phyloP scores from a whole-genome alignment of 2,888 invertebrate species.

The Dermolepida albohirtum region DNA sequence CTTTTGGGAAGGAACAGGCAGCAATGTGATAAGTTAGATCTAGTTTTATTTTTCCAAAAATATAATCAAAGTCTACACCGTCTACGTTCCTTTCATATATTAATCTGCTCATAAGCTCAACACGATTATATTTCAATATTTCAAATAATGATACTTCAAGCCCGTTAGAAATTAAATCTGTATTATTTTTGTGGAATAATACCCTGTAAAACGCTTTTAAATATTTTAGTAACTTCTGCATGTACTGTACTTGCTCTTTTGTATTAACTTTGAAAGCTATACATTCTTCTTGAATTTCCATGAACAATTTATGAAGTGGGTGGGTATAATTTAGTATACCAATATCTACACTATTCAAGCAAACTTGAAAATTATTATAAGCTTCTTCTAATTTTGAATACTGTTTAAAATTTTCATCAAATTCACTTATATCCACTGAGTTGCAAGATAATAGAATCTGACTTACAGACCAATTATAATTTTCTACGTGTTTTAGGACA shows the following conservation, averaged over 20 bases:
- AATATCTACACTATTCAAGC: conserved; percentile 50
- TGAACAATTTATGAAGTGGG: conserved; percentile 66
- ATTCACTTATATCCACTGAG: conserved; percentile 10
- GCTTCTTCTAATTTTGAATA: conserved; percentile 64
- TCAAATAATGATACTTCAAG: conserved; percentile 66
- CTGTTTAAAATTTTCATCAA: conserved; percentile 40
- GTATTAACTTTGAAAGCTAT: conserved; percentile 40
- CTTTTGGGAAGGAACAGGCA: conserved; percentile 77
- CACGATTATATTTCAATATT: conserved; percentile 68
- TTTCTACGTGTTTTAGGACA: background rate
- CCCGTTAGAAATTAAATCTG: conserved; percentile 58
- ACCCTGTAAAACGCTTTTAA: conserved; percentile 70
- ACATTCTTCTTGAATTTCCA: conserved; percentile 68
- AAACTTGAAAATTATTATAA: conserved; percentile 65
- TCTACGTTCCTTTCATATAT: conserved; percentile 76
- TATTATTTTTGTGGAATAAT: conserved; percentile 59
- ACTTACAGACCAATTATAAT: background rate
- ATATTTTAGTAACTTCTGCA: conserved; percentile 71
- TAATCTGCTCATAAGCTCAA: conserved; percentile 74
- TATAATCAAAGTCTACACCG: conserved; percentile 75
- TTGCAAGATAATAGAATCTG: conserved; percentile 18
- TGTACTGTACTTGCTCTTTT: conserved; percentile 63
- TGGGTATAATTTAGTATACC: conserved; percentile 68
- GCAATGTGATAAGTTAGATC: conserved; percentile 81
- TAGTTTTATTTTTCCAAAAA: conserved; percentile 77